Evolutionary conservation across 2,888 invertebrate species (phyloP), one percentile per base, ranked within the genome.

Genomic region (Tiphia femorata): DNA sequence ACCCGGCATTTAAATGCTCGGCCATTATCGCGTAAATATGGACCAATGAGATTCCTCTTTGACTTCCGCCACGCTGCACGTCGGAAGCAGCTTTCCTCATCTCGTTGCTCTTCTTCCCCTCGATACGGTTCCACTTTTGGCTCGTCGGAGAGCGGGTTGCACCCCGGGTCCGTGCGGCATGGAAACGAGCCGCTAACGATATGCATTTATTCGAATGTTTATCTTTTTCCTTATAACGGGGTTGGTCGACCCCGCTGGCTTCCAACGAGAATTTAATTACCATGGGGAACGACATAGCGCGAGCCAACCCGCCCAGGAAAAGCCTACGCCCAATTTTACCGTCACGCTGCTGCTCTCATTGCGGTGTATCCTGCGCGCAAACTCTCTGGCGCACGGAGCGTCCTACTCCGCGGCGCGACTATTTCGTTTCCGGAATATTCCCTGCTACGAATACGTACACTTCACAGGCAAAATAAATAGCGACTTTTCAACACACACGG

Each of bases 141-240:
- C n/a, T n/a, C n/a, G n/a, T n/a, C n/a, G n/a, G n/a, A n/a, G n/a
- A n/a, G n/a, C n/a, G n/a, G n/a, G n/a, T n/a, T n/a, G n/a, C n/a
- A n/a, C n/a, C n/a, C n/a, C n/a, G n/a, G n/a, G n/a, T n/a, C n/a
- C n/a, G n/a, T n/a, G n/a, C n/a, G 38, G 30, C 49, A 51, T 35
- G 37, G 40, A 58, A 42, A 43, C 58, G 44, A 42, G 17, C 43
- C 42, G 29, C 52, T 64, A 64, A 64, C 64, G 54, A 67, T 61
- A 61, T 59, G 55, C 57, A 62, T 64, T 55, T 46, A 53, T 55
- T 49, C 48, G 40, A 38, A 38, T 56, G 43, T 58, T 58, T 44
- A 58, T 54, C 17, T 46, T 53, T 29, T 51, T 37, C 37, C 27
- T 51, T 30, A 41, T 14, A 8, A 7, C n/a, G 38, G 38, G 38